Evolutionary conservation across 2,797 vertebrate genomes (phyloP).

Genomic region (Pogonophryne albipinna): DNA sequence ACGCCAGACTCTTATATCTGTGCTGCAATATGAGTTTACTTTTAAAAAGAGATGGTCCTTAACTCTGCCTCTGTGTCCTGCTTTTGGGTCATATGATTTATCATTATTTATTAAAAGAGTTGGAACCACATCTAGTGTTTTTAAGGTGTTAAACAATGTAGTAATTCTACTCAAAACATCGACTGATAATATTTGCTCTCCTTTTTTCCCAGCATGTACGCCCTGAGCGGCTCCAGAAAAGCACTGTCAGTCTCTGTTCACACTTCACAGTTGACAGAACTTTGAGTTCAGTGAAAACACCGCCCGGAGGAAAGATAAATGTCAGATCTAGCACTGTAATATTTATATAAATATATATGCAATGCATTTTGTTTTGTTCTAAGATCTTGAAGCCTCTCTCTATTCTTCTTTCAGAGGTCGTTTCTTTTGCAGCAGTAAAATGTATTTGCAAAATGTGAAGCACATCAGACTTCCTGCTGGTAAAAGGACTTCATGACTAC

Average conservation of each 20-base stretch:
- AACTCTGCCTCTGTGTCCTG: background rate
- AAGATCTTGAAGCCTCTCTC: slow-evolving; percentile 25
- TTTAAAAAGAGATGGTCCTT: background rate
- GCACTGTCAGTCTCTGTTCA: background rate
- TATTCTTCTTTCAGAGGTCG: slow-evolving; percentile 20
- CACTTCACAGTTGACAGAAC: slow-evolving; percentile 23
- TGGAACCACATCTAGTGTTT: background rate
- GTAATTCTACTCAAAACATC: background rate
- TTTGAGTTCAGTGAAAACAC: slow-evolving; percentile 35
- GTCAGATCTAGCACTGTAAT: slow-evolving; percentile 13
- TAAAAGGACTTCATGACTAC: slow-evolving; percentile 8
- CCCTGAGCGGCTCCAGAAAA: background rate
- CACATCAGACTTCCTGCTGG: slow-evolving; percentile 31
- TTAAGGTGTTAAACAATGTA: background rate
- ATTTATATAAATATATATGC: slow-evolving; percentile 6
- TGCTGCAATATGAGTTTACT: background rate
- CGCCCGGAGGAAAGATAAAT: slow-evolving; percentile 9
- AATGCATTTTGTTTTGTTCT: slow-evolving; percentile 13
- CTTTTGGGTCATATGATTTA: background rate
- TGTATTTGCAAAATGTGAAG: slow-evolving; percentile 51
- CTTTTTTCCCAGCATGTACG: background rate
- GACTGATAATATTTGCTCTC: background rate
- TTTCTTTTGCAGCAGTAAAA: slow-evolving; percentile 29
- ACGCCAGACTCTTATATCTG: background rate
- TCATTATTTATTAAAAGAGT: background rate